These are phyloP conservation scores for Antigone vipio DNA, from an alignment of 2,113 vertebrate species.

Conservation along the genomic window DNA sequence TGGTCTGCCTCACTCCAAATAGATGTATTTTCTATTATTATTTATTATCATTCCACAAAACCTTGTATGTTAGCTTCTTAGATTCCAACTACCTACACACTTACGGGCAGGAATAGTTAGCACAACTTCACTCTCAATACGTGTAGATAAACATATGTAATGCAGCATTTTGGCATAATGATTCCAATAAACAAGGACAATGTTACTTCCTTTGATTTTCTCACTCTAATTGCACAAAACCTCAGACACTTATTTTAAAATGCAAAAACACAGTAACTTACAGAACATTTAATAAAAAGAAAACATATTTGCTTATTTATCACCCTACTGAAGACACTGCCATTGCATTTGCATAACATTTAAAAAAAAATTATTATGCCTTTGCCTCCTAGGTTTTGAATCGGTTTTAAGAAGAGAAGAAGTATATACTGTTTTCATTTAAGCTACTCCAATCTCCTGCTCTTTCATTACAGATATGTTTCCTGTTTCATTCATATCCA, in stretches of 20 bases:
- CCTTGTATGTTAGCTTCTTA: not conserved
- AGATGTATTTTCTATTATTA: not conserved
- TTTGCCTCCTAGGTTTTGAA: not conserved
- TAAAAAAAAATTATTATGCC: not conserved
- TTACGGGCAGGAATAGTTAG: not conserved
- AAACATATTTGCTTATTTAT: not conserved
- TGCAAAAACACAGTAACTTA: not conserved
- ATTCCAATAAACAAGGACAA: not conserved
- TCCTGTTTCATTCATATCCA: not conserved
- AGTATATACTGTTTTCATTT: not conserved
- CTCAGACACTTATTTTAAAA: not conserved
- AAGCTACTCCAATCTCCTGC: not conserved
- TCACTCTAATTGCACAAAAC: not conserved
- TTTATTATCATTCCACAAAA: not conserved
- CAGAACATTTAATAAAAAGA: not conserved
- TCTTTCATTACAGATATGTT: not conserved
- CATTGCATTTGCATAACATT: not conserved
- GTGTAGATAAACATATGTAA: not conserved
- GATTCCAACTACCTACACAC: not conserved
- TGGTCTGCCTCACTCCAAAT: not conserved
- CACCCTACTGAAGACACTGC: not conserved
- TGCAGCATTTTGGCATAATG: not conserved
- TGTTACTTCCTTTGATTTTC: not conserved
- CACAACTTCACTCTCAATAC: not conserved
- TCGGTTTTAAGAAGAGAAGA: not conserved